These are phyloP conservation scores for Chloroclysta siterata DNA, from an alignment of 2,888 invertebrate genomes.

Conservation along the genomic window DNA sequence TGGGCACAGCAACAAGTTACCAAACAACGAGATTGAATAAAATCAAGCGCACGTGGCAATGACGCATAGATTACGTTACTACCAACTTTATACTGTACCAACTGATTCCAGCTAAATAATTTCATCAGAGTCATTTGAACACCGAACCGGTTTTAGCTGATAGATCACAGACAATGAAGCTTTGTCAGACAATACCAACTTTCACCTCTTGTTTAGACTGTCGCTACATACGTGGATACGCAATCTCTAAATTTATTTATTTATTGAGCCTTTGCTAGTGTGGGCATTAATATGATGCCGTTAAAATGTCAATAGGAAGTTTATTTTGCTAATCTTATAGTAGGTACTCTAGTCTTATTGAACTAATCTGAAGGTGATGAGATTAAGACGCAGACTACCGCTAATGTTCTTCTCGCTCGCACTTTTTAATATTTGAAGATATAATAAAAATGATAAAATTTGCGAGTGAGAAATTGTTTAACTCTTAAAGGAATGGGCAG, in stretches of 20 bases:
- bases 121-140: constrained; percentile 61
- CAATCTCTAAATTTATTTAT: constrained; percentile 17
- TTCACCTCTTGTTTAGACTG: constrained; percentile 49
- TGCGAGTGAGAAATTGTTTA: too few relatives aligned
- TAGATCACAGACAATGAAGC: constrained; percentile 54
- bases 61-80: constrained; percentile 32
- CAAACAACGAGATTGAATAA: neutral
- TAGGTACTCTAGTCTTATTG: too few relatives aligned
- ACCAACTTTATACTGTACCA: constrained; percentile 30
- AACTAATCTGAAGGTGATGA: too few relatives aligned
- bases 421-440: too few relatives aligned
- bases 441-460: too few relatives aligned
- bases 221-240: constrained; percentile 26
- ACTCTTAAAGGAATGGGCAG: too few relatives aligned
- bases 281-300: constrained; percentile 5
- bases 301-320: neutral
- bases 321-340: too few relatives aligned
- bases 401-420: too few relatives aligned
- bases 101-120: constrained; percentile 48
- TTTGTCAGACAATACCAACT: constrained; percentile 56
- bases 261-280: constrained; percentile 5
- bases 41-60: constrained; percentile 29
- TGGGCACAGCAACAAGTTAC: neutral
- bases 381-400: too few relatives aligned
- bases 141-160: constrained; percentile 52